Evolutionary conservation across 2,113 vertebrate species (phyloP), one percentile per base, ranked within the genome.

Genomic region (Microcebus tavaratra): DNA sequence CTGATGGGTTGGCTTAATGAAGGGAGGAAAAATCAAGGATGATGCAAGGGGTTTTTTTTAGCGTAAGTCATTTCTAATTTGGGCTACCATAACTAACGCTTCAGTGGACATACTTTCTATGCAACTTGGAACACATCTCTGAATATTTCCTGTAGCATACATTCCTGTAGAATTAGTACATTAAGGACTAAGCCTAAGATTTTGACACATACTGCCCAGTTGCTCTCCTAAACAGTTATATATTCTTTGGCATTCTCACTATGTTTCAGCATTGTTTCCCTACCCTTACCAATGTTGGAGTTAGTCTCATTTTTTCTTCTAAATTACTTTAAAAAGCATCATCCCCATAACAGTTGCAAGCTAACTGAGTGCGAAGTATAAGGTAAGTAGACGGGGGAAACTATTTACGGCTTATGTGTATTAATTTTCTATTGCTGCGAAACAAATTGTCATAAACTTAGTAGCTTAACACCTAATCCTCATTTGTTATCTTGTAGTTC

Each of bases 271-370:
- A 31, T 36, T 31, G 78, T 95, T 89, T 88, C 39, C 20, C 23
- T 53, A 20, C 55, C 67, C 15, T 89, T 85, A 81, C 27, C 63
- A 79, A 2, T 85, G 78, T 55, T 79, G 13, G 17, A 57, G 31
- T 94, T 75, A 80, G 75, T 95, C 36, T 88, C 68, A 15, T 65
- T 91, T 80, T 84, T 93, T 84, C 57, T 75, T 63, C 55, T 59
- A 42, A n/a, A 83, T 78, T 75, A 68, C 36, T 76, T 73, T 67
- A 29, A 34, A 82, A 92, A 53, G 6, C 23, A 82, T 86, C 34
- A 67, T 72, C 57, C 48, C 25, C 27, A 18, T 50, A 34, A 79
- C 39, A 73, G 39, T 29, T 84, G 12, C 72, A 75, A 95, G 36
- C 31, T 88, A 48, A 93, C 7, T 48, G n/a, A 94, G 76, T 34